Percentiles rank a stretch among this genome's conserved stretches.
Conservation (phyloP, 2,113 vertebrate genomes). For the Suricata suricatta region DNA sequence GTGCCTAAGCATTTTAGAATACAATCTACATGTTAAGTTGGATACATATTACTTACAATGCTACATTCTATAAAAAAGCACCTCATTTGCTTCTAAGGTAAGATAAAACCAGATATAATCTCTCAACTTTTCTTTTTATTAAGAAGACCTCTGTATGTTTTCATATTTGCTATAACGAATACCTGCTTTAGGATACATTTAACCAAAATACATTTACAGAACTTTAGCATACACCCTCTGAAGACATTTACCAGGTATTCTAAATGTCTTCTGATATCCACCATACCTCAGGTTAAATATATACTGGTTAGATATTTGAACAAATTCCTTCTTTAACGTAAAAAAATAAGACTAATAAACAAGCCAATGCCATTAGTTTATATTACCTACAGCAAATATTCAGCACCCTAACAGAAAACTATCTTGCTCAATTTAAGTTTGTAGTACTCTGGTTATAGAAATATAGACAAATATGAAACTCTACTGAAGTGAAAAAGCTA, state of each 20-base stretch:
- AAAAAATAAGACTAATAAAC: background rate
- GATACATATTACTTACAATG: background rate
- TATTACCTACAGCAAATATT: background rate
- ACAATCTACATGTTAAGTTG: background rate
- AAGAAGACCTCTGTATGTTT: background rate
- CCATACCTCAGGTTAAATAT: background rate
- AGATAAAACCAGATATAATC: background rate
- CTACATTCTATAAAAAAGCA: background rate
- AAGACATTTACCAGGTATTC: background rate
- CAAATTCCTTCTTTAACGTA: background rate
- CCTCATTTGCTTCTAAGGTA: background rate
- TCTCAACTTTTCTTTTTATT: background rate
- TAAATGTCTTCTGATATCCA: background rate
- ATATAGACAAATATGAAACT: background rate
- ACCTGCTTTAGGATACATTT: background rate
- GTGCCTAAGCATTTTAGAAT: background rate
- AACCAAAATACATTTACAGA: background rate
- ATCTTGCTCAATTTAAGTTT: slow-evolving; percentile 4
- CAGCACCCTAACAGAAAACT: background rate
- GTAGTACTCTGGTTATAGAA: background rate
- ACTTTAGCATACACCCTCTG: background rate
- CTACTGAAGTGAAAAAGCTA: background rate
- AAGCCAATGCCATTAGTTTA: background rate
- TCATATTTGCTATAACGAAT: background rate
- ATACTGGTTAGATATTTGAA: background rate